Evolutionary conservation across 2,888 invertebrate species (phyloP), one percentile per base, ranked within the genome.

Genomic region (Tetanocera ferruginea): DNA sequence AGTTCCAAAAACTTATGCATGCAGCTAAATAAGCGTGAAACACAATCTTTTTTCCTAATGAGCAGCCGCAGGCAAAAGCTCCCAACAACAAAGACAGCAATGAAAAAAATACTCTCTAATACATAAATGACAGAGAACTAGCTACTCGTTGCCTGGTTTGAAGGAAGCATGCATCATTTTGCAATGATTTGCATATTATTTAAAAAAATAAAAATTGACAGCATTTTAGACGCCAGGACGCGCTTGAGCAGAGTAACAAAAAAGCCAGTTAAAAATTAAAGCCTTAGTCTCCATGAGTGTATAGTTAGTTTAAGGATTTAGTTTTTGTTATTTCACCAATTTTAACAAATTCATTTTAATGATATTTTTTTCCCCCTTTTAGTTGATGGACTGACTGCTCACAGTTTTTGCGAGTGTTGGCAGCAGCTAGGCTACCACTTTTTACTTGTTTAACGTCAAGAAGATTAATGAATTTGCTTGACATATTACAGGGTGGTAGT

Each of bases 111-210:
- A n/a, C n/a, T n/a, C n/a, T n/a, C n/a, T n/a, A n/a, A n/a, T n/a
- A n/a, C n/a, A n/a, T n/a, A n/a, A n/a, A 52, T 52, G 52, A 6
- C 14, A n/a, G 55, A 19, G 14, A 1, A 23, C n/a, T n/a, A n/a
- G 14, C 19, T 23, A 23, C 25, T 31, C 9, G 34, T 31, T n/a
- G 64, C 8, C 14, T 5, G 34, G 6, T 2, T 11, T n/a, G 5
- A 62, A 28, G 17, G 14, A 17, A 28, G 62, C 28, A 28, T 28
- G 6, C 31, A 64, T 31, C 25, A 64, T 64, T 64, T 64, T 31
- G 31, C 28, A 64, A 64, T 64, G 28, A 64, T 64, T 64, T 64
- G 64, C 64, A 64, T 64, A 31, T 64, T 64, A 14, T 64, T 31
- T 64, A 5, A 6, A 31, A 43, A 11, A 43, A 14, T 3, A 43